These are phyloP conservation scores for Drosophila nigrodunni DNA, from an alignment of 1,140 invertebrate genomes.

Conservation along the genomic window DNA sequence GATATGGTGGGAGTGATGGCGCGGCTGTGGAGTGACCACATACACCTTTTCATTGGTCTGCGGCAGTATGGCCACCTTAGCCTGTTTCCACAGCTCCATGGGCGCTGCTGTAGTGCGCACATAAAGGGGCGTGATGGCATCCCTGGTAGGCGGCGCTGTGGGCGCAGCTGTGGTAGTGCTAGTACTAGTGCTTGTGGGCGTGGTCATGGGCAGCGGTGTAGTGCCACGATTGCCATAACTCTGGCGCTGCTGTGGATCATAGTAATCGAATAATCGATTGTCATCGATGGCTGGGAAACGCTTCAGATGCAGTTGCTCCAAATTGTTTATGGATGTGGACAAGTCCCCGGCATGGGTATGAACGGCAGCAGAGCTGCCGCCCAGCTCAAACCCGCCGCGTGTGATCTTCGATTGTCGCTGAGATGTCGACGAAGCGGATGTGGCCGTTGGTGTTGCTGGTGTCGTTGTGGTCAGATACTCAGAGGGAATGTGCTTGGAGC, in stretches of 20 bases:
- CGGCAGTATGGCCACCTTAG: slow-evolving; percentile 89
- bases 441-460: slow-evolving; percentile 52
- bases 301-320: slow-evolving; percentile 69
- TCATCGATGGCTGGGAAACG: slow-evolving; percentile 69
- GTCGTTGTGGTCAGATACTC: slow-evolving; percentile 89
- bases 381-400: slow-evolving; percentile 66
- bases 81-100: slow-evolving; percentile 87
- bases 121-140: slow-evolving; percentile 61
- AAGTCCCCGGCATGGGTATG: slow-evolving; percentile 60
- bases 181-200: slow-evolving; percentile 16
- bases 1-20: slow-evolving; percentile 50
- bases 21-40: slow-evolving; percentile 90
- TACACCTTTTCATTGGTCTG: slow-evolving; percentile 91
- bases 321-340: slow-evolving; percentile 76
- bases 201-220: slow-evolving; percentile 14
- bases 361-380: slow-evolving; percentile 57
- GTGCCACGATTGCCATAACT: slow-evolving; percentile 30
- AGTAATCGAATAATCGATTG: slow-evolving; percentile 64
- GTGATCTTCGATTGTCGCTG: slow-evolving; percentile 76
- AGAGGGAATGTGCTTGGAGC: slow-evolving; percentile 90
- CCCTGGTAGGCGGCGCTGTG: neutral
- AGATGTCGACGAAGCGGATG: slow-evolving; percentile 74
- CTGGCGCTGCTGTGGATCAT: slow-evolving; percentile 29
- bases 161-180: slow-evolving; percentile 28
- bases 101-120: slow-evolving; percentile 56